These are phyloP conservation scores for Agriopis marginaria DNA, from an alignment of 2,888 invertebrate genomes.

Conservation along the genomic window DNA sequence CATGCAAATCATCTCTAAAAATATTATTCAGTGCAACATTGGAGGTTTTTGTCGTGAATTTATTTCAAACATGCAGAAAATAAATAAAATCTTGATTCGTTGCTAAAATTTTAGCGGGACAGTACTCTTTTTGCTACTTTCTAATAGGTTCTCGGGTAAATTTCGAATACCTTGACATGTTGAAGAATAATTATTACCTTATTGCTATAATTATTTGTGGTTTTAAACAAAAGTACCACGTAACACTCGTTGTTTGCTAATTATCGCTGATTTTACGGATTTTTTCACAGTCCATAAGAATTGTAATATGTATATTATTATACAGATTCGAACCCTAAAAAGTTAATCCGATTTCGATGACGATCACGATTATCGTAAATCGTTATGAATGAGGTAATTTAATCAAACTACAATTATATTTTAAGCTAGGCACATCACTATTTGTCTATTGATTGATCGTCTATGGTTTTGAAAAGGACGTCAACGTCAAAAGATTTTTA, in stretches of 20 bases:
- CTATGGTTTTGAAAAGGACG: constrained; percentile 28
- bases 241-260: too few relatives aligned
- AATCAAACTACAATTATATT: not conserved
- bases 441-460: constrained; percentile 40
- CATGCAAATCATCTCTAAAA: constrained; percentile 12
- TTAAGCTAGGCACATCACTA: constrained; percentile 17
- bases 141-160: not conserved
- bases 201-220: too few relatives aligned
- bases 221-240: too few relatives aligned
- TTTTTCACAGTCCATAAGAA: too few relatives aligned
- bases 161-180: not conserved
- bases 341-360: not conserved
- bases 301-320: too few relatives aligned
- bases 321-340: too few relatives aligned
- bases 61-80: too few relatives aligned
- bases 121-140: not conserved
- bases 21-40: not conserved
- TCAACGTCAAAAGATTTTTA: constrained; percentile 28
- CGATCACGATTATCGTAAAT: not conserved
- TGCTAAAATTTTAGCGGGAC: not conserved
- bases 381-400: not conserved
- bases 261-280: too few relatives aligned
- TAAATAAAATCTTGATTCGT: not conserved
- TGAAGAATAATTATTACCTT: not conserved
- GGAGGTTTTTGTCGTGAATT: not conserved